Conservation (phyloP, 2,888 invertebrate species). For the Ectobius pallidus region DNA sequence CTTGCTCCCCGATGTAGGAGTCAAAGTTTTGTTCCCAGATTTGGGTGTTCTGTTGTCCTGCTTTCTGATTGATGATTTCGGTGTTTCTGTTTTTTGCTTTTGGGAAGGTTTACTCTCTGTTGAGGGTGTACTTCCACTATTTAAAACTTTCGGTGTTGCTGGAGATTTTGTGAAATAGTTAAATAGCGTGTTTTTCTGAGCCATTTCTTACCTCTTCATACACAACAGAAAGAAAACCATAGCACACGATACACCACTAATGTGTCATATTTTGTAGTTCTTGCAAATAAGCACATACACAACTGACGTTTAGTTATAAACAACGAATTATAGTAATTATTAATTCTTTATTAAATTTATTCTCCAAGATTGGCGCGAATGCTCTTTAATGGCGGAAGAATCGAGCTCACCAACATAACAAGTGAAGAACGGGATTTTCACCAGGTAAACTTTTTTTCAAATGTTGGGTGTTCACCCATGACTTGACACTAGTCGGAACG, state of each 20-base stretch:
- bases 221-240: too few relatives aligned
- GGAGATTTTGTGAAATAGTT: constrained; percentile 72
- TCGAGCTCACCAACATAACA: not conserved
- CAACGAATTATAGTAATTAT: too few relatives aligned
- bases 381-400: not conserved
- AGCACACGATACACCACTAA: too few relatives aligned
- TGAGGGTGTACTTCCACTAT: constrained; percentile 40
- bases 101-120: constrained; percentile 2
- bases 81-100: not conserved
- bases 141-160: constrained; percentile 54
- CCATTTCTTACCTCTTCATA: constrained; percentile 42
- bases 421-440: too few relatives aligned
- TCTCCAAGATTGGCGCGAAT: not conserved
- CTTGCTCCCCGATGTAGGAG: not conserved
- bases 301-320: too few relatives aligned
- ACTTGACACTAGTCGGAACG: too few relatives aligned
- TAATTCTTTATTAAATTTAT: too few relatives aligned
- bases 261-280: too few relatives aligned
- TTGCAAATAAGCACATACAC: too few relatives aligned
- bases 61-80: not conserved
- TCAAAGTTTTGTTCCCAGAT: not conserved
- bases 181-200: constrained; percentile 63
- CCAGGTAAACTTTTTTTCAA: too few relatives aligned
- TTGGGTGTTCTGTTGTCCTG: not conserved
- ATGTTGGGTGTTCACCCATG: too few relatives aligned